Evolutionary conservation across 92 coral and sea anemone species (phyloP), one percentile per base, ranked within the genome.

Genomic region (Zoanthus sociatus): DNA sequence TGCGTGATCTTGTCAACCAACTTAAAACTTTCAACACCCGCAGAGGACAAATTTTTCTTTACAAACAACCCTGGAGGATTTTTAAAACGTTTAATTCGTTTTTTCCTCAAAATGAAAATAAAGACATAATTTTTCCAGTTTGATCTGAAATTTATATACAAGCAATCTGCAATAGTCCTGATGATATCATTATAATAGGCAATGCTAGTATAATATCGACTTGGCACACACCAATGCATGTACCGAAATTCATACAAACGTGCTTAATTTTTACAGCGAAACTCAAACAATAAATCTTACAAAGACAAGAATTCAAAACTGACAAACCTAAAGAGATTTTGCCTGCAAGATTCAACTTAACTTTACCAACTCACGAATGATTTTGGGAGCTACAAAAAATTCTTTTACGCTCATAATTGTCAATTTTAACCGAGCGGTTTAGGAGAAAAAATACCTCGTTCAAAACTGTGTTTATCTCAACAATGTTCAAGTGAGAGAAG

Each of bases 61-160:
- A 86, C 70, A 78, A 88, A 82, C 90, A 85, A 73, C 88, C 47
- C 96, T 48, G 74, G 82, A 88, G 81, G 95, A 58, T 90, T 92
- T 90, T 79, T 86, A 91, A 89, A 87, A 84, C 72, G 94, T 94
- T 94, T 91, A 94, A 94, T 94, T 96, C 93, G 96, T 94, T 93
- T 94, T 11, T 90, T 91, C 94, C 90, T 89, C 93, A 93, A 94
- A 94, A 93, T 81, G 98, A 94, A 94, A 94, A 94, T 94, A 94
- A 92, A 87, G 94, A 89, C 91, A 90, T 87, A 87, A 92, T 92
- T 91, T 90, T 76, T 79, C 78, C 83, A 86, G 86, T 90, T 86
- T 89, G 84, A 88, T 88, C 92, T 84, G 93, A 89, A 84, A 89
- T 89, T 76, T 78, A 91, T 93, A 89, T 87, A 91, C 94, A 93